Evolutionary conservation across 2,113 vertebrate genomes (phyloP), one percentile per base, ranked within the genome.

Genomic region (Pachypanchax playfairii): DNA sequence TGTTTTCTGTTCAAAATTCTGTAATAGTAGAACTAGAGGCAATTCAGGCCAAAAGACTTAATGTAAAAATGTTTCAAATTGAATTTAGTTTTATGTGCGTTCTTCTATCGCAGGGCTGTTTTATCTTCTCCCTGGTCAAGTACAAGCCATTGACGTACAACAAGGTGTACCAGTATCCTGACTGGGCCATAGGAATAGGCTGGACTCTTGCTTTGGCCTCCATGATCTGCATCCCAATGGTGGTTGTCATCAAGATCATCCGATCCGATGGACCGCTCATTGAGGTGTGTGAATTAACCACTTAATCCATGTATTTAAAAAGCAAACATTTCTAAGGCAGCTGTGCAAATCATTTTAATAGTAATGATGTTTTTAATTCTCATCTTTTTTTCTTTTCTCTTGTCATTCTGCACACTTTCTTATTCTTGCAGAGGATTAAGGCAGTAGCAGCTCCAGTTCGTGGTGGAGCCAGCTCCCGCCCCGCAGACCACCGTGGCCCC

Each of bases 141-240:
- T 98, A 98, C 61, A 93, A 94, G 63, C 97, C 96, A 64, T 80
- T 98, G 92, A 98, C 93, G 66, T 99, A 99, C 93, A 99, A 99
- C 91, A 99, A 99, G 90, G 63, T 92, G 86, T 99, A 98, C 65
- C 83, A 91, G 53, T 99, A 98, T 83, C 97, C 97, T 2, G 91
- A 93, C 22, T 98, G 97, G 96, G 94, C 97, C 69, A 87, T 98
- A 3, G 97, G 96, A 58, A 77, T 99, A 20, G 97, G 97, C 49
- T 99, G 97, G 97, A 83, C 88, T 70, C 91, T 99, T 75, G 97
- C 97, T 55, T 91, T 99, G 65, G 84, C 93, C 76, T 99, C 97
- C 84, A 98, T 99, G 95, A 86, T 98, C 85, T 99, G 96, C 64
- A 94, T 99, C 90, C 97, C 97, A 18, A 87, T 98, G 93, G 95